Evolutionary conservation across 1,140 invertebrate species (phyloP).

Genomic region (Rhynchophorus ferrugineus): DNA sequence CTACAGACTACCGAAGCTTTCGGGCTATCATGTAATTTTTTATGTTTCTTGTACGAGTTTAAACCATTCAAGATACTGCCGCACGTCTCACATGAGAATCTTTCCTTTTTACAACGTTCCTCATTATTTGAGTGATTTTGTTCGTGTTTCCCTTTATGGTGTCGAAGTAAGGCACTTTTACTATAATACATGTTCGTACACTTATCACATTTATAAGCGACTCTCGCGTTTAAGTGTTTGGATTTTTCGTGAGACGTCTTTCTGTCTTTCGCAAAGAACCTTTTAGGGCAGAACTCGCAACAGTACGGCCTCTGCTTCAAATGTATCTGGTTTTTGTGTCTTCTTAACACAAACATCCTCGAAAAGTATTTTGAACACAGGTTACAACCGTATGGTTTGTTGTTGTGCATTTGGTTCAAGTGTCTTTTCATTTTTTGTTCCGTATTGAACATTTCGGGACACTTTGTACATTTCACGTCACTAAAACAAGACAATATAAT

Average conservation of each 20-base stretch:
- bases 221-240: background rate
- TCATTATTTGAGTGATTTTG: background rate
- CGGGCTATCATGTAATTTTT: slow-evolving; percentile 30
- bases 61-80: slow-evolving; percentile 50
- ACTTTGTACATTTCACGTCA: slow-evolving; percentile 20
- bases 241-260: background rate
- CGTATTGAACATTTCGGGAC: slow-evolving; percentile 28
- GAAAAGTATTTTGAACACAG: slow-evolving; percentile 47
- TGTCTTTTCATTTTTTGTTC: slow-evolving; percentile 41
- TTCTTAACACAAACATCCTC: slow-evolving; percentile 24
- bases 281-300: slow-evolving; percentile 9
- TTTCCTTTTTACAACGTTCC: slow-evolving; percentile 43
- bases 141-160: background rate
- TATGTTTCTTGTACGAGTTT: slow-evolving; percentile 52
- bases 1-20: slow-evolving; percentile 36
- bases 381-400: slow-evolving; percentile 48
- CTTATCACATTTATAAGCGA: background rate
- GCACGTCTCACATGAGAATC: slow-evolving; percentile 45
- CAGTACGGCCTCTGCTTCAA: background rate
- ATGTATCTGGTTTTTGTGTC: slow-evolving; percentile 8
- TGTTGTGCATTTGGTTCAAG: slow-evolving; percentile 43
- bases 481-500: too few species aligned
- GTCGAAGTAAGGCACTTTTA: background rate
- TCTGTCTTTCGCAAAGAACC: background rate
- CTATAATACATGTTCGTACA: slow-evolving; percentile 5